Conservation (phyloP, 1,140 invertebrate species). For the Drosophila ananassae region DNA sequence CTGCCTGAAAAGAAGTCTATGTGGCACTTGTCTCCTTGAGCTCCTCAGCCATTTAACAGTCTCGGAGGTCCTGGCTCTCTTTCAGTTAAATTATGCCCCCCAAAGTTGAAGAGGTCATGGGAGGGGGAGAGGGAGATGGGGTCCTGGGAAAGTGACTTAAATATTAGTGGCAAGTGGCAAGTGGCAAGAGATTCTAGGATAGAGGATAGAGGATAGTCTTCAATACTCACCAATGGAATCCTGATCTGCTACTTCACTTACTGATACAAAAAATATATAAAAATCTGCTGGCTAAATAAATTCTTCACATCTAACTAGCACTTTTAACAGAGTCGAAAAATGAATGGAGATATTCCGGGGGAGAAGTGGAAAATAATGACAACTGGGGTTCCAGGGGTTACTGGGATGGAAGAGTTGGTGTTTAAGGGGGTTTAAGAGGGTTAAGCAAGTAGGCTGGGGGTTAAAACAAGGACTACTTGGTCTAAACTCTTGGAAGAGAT, state of each 20-base stretch:
- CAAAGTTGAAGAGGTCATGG: not conserved
- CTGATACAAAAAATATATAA: too few relatives aligned
- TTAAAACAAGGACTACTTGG: too few relatives aligned
- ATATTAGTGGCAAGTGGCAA: constrained; percentile 49
- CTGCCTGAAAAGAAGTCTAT: constrained; percentile 10
- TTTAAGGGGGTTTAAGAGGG: not conserved
- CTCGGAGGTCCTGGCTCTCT: constrained; percentile 22
- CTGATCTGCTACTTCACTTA: too few relatives aligned
- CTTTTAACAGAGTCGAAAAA: not conserved
- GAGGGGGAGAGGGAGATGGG: too few relatives aligned
- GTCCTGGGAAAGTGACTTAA: constrained; percentile 47
- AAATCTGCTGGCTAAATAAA: not conserved
- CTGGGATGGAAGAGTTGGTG: not conserved
- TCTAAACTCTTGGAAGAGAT: too few relatives aligned
- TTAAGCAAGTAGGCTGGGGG: too few relatives aligned
- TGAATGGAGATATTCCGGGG: not conserved
- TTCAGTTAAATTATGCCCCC: constrained; percentile 67
- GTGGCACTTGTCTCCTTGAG: constrained; percentile 34
- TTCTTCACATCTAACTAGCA: not conserved
- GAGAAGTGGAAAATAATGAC: not conserved
- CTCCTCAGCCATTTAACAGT: constrained; percentile 59
- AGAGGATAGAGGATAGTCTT: not conserved
- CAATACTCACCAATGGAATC: not conserved
- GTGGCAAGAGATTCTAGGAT: not conserved
- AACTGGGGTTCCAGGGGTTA: not conserved